phyloP scores from a whole-genome alignment of 2,797 vertebrate genomes.

The Odontamblyopus rebecca region DNA sequence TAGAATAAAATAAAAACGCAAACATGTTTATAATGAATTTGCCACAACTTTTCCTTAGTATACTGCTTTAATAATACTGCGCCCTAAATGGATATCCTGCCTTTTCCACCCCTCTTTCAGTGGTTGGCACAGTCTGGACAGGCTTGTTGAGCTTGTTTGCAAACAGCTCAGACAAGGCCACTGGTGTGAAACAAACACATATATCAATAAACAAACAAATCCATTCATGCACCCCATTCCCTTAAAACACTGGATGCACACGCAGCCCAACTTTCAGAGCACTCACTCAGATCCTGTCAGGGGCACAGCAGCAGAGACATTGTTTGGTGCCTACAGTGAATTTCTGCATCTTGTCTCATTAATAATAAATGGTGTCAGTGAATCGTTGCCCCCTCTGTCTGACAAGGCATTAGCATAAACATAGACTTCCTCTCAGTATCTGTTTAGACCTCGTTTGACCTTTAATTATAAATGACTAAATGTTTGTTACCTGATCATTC shows the following conservation, averaged over 20 bases:
- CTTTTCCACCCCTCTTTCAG: neutral
- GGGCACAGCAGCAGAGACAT: slow-evolving; percentile 46
- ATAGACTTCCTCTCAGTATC: slow-evolving; percentile 74
- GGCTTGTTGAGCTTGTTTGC: slow-evolving; percentile 66
- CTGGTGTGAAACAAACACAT: slow-evolving; percentile 74
- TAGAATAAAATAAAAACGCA: neutral
- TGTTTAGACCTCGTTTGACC: slow-evolving; percentile 71
- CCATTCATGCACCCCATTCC: slow-evolving; percentile 41
- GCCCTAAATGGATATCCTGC: neutral
- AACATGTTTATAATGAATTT: neutral
- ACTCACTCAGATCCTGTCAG: slow-evolving; percentile 53
- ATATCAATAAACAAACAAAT: slow-evolving; percentile 80
- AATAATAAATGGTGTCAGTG: slow-evolving; percentile 76
- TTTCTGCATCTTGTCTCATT: slow-evolving; percentile 67
- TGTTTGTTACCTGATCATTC: slow-evolving; percentile 68
- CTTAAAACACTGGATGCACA: slow-evolving; percentile 35
- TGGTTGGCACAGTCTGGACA: slow-evolving; percentile 15
- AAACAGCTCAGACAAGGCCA: slow-evolving; percentile 68
- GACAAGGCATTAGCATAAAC: slow-evolving; percentile 80
- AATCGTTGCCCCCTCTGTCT: slow-evolving; percentile 60
- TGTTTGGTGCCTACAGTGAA: slow-evolving; percentile 59
- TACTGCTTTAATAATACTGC: neutral
- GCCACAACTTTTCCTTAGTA: neutral
- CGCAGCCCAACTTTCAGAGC: slow-evolving; percentile 35
- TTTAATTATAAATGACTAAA: slow-evolving; percentile 78